A percentile compares a stretch with the other conserved stretches of the same genome.
Evolutionary conservation across 2,888 invertebrate genomes (phyloP).

Genomic region (Lypha dubia): DNA sequence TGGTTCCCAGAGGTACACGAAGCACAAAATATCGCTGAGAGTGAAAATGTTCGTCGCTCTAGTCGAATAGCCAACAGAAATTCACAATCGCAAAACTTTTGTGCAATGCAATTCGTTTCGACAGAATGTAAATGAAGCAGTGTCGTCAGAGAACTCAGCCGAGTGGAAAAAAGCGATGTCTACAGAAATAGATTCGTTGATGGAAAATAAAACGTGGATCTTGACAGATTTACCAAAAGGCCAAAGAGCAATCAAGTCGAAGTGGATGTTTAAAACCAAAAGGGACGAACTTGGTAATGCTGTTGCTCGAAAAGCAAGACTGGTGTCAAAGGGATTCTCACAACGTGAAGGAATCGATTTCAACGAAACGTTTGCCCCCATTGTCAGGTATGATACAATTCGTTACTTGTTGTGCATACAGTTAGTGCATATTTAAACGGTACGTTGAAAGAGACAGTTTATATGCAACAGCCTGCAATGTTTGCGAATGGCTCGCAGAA

Average conservation of each 20-base stretch:
- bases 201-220: constrained; percentile 7
- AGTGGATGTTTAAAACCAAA: constrained; percentile 49
- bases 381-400: constrained; percentile 57
- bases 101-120: constrained; percentile 42
- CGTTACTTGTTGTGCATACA: constrained; percentile 21
- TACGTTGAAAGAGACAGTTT: constrained; percentile 8
- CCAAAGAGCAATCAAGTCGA: background rate
- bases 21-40: background rate
- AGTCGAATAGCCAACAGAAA: too few relatives aligned
- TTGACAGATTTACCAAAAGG: constrained; percentile 1
- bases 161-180: constrained; percentile 39
- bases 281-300: constrained; percentile 24
- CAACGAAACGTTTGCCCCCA: constrained; percentile 64
- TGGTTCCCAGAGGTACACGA: background rate
- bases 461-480: constrained; percentile 34
- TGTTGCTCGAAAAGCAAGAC: background rate
- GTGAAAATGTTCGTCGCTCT: constrained; percentile 24
- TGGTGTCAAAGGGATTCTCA: too few relatives aligned
- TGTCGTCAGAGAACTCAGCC: constrained; percentile 22
- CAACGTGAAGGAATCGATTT: constrained; percentile 39
- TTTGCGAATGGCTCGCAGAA: constrained; percentile 48
- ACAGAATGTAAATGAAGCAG: constrained; percentile 23
- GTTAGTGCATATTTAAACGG: constrained; percentile 36
- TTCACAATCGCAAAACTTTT: too few relatives aligned
- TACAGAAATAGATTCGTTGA: constrained; percentile 25